Evolutionary conservation across 2,113 vertebrate species (phyloP).

Genomic region (Macaca nemestrina): DNA sequence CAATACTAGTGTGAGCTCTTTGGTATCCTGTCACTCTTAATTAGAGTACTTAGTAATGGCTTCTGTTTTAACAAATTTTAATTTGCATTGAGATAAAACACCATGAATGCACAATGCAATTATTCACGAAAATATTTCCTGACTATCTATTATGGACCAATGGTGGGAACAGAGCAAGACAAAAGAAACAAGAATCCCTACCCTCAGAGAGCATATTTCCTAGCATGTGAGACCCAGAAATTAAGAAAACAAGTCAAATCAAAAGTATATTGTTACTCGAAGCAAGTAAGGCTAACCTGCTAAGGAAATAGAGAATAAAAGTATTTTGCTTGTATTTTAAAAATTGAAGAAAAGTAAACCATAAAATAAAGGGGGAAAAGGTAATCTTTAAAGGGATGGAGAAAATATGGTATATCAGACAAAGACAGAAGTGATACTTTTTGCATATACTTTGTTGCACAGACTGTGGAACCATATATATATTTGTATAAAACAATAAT

Average conservation of each 20-base stretch:
- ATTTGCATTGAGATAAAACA: neutral
- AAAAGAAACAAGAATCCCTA: neutral
- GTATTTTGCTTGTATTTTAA: neutral
- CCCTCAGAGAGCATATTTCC: neutral
- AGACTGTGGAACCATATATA: neutral
- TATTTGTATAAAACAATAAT: neutral
- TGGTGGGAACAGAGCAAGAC: neutral
- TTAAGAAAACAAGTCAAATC: neutral
- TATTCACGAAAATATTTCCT: neutral
- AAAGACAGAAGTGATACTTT: neutral
- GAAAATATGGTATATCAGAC: neutral
- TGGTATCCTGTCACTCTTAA: neutral
- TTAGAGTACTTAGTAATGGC: neutral
- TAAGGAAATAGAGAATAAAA: neutral
- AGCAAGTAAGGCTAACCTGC: neutral
- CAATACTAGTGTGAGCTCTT: neutral
- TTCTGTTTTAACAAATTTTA: conserved; percentile 11
- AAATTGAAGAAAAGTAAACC: neutral
- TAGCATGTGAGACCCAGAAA: neutral
- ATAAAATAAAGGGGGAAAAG: neutral
- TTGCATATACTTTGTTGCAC: neutral
- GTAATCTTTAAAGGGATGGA: neutral
- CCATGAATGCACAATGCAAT: neutral
- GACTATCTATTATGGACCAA: neutral
- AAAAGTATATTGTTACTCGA: neutral